Conservation (phyloP, 2,797 vertebrate species). For the Schizothorax lantsangensis region DNA sequence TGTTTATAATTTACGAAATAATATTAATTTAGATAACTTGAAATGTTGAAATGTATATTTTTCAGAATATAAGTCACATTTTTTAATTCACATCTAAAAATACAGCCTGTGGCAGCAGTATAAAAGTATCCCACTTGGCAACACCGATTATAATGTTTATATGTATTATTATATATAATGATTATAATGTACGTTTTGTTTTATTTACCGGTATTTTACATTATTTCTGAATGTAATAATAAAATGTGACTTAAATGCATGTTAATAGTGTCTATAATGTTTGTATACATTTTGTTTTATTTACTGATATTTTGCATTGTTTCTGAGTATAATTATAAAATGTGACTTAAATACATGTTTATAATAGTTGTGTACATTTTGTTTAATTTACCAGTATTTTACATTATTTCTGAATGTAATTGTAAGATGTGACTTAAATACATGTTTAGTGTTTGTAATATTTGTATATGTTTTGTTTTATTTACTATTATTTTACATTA, state of each 20-base stretch:
- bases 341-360: too few relatives aligned
- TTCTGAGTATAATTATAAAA: too few relatives aligned
- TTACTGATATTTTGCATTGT: neutral
- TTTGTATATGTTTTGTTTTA: neutral
- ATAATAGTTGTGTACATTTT: too few relatives aligned
- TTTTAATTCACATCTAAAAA: neutral
- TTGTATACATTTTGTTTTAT: neutral
- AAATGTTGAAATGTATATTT: neutral
- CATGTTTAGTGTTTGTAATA: neutral
- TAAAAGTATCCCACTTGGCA: neutral
- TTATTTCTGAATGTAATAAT: too few relatives aligned
- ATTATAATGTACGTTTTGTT: too few relatives aligned
- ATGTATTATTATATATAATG: too few relatives aligned
- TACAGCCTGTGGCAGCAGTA: neutral
- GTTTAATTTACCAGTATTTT: neutral
- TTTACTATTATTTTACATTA: neutral
- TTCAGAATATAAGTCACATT: neutral
- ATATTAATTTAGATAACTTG: neutral
- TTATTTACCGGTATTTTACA: too few relatives aligned
- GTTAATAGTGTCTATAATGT: too few relatives aligned
- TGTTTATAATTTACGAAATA: neutral
- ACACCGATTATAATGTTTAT: too few relatives aligned
- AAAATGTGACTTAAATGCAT: too few relatives aligned
- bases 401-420: neutral
- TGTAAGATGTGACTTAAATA: neutral